Base-by-base conservation (phyloP, 2,113 vertebrate species). In the Thunnus maccoyii region DNA sequence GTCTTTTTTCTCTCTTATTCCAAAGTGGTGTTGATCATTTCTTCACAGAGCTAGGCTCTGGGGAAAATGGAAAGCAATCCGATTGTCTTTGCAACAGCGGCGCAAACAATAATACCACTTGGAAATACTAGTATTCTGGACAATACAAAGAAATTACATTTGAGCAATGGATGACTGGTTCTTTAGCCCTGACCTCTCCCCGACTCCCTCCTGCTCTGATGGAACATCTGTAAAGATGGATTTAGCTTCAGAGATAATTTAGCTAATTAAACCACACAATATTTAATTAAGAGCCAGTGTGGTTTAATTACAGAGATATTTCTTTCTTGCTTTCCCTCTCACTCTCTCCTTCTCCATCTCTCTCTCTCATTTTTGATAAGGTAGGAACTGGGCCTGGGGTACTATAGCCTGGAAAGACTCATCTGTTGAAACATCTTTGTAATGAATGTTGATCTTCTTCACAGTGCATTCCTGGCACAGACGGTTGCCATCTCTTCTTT, bases 211-310 rank as follows among this genome's bases (percentile, higher is more conserved):
- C 12, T 9, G 30, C 70, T 22, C 67, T 32, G 69, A 66, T 79
- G 78, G 77, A 89, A 76, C 86, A 93, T 92, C 87, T 93, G 91
- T 83, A 89, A 90, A 85, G 89, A 93, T 84, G 89, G 85, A 89
- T 92, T 92, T 88, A 91, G 75, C 91, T 78, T 91, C 82, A 85
- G 79, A 91, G 89, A 93, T 85, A 90, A 91, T 91, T 91, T 91
- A 91, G 78, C 76, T 95, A 94, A 94, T 94, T 94, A 93, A 93
- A 93, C 87, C 80, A 82, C 87, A 90, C 79, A 93, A 90, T 91
- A 94, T 94, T 94, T 92, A 94, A 95, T 94, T 94, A 93, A 57
- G 87, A 87, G 64, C 76, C 56, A 64, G 64, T 79, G 83, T 91
- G 69, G 80, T 93, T 93, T 93, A 92, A 94, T 93, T 93, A 92